Base-by-base conservation (phyloP, 2,888 invertebrate genomes). In the Iselma pallidipennis region DNA sequence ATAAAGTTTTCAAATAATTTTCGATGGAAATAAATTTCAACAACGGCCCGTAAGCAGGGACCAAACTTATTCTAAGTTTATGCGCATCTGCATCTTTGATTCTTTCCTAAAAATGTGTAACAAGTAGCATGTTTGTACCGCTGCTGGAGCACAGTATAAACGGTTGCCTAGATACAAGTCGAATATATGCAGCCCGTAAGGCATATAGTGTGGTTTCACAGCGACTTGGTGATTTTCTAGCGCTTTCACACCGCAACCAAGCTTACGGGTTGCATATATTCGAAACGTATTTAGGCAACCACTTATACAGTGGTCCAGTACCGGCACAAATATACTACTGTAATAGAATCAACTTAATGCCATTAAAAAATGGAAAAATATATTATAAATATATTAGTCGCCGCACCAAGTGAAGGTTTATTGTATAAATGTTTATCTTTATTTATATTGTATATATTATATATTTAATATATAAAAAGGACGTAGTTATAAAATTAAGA, bases 31-130 rank as follows among this genome's bases (percentile, higher is more conserved):
- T 23, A n/a, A 28, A 49, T 50, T 37, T 12, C n/a, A 48, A 60
- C 55, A 63, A 59, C 59, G 67, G 69, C 66, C 65, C 66, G 71
- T 63, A 71, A 72, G 69, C 73, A 71, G 73, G 74, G 72, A 74
- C 72, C 72, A 74, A 71, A 73, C 70, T 72, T 71, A 64, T 61
- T 66, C 67, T 67, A 64, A 59, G 59, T 57, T 61, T 65, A 64
- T 62, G 55, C 62, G 65, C 70, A 70, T 58, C 25, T 59, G 56
- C 58, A 67, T 67, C 66, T 68, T 71, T 69, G 71, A 68, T 71
- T 67, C 69, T 73, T 67, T 67, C 66, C 37, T n/a, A 10, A 26
- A 31, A 57, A 49, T 12, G 16, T 14, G 6, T 21, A 25, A 19
- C 16, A 49, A 25, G 19, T 29, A 49, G 23, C n/a, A n/a, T n/a